Evolutionary conservation across 2,888 invertebrate genomes (phyloP), one percentile per base, ranked within the genome.

Genomic region (Limnephilus lunatus): DNA sequence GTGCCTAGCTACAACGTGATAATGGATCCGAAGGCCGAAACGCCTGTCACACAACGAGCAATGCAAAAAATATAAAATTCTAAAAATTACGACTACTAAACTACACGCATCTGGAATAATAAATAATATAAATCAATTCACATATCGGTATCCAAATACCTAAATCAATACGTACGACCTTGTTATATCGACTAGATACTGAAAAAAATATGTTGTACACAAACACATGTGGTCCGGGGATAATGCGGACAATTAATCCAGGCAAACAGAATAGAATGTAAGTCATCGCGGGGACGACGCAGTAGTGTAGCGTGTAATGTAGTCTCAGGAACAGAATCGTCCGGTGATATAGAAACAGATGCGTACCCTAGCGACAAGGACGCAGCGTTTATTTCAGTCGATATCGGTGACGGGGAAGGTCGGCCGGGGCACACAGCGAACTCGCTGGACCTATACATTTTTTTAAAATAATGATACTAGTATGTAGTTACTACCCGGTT

Each of bases 351-450:
- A 81, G 80, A n/a, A 89, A 89, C 88, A 89, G 88, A 39, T 81
- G 91, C 53, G 80, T 80, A 90, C 89, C 92, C 90, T 39, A 92
- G 90, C 90, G 92, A 90, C 93, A 93, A 93, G 93, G 93, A 93
- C 93, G 93, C 91, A 88, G 93, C 93, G 93, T 93, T 93, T 93
- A 93, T 93, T 93, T 93, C 92, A 91, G 92, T 81, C 91, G 90
- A 89, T 89, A 89, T 91, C 91, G 68, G 92, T 90, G 92, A 93
- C 86, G 92, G 89, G 81, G 92, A 93, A 93, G 93, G 93, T 93
- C 93, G 93, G n/a, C 85, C 53, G 91, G 91, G 85, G 85, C 39
- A 85, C 85, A n/a, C 25, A 25, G 68, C 68, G 25, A 19, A 53
- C 19, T 53, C 53, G 53, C 19, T 53, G 53, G 19, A 53, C 53